Evolutionary conservation across 2,113 vertebrate species (phyloP).

Genomic region (Mustelus asterias): DNA sequence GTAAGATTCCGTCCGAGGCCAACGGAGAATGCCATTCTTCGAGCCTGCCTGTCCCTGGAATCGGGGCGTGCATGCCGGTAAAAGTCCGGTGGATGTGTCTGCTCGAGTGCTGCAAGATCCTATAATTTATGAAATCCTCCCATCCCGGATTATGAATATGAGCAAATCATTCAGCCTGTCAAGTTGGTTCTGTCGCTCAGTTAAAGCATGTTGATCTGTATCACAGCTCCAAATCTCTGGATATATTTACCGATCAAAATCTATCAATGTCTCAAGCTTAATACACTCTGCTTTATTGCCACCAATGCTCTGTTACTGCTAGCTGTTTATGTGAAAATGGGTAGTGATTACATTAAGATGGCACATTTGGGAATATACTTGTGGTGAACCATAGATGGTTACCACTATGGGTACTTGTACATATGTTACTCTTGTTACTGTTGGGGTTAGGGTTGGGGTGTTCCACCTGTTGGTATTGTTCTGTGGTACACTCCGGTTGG

Average conservation of each 20-base stretch:
- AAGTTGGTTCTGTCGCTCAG: not conserved
- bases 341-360: slow-evolving; percentile 23
- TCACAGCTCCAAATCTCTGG: not conserved
- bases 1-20: too few relatives aligned
- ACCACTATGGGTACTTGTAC: too few relatives aligned
- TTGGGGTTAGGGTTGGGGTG: too few relatives aligned
- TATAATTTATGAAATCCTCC: not conserved
- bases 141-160: not conserved
- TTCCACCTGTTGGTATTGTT: too few relatives aligned
- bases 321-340: slow-evolving; percentile 25
- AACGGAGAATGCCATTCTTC: too few relatives aligned
- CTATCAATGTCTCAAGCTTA: not conserved
- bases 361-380: not conserved
- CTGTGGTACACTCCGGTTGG: too few relatives aligned
- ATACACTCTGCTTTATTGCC: not conserved
- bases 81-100: too few relatives aligned
- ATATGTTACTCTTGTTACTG: too few relatives aligned
- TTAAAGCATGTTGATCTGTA: not conserved
- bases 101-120: not conserved
- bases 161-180: not conserved
- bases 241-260: not conserved
- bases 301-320: slow-evolving; percentile 23
- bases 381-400: too few relatives aligned
- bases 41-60: too few relatives aligned
- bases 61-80: too few relatives aligned